Evolutionary conservation across 2,888 invertebrate genomes (phyloP), one percentile per base, ranked within the genome.

Genomic region (Melieria picta): DNA sequence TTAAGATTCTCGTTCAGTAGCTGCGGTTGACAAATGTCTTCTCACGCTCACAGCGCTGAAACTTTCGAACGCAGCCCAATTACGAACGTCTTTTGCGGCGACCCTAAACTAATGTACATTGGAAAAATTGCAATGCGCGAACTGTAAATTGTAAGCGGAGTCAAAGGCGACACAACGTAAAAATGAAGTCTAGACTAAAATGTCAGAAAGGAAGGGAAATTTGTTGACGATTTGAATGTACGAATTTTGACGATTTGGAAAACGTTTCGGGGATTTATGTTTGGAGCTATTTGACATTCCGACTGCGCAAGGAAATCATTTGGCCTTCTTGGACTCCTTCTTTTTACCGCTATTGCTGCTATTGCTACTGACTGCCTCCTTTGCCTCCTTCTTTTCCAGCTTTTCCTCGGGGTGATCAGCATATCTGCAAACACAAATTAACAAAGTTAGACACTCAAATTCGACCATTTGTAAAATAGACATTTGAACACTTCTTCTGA

Each of bases 401-500:
- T 79, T 90, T 85, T 85, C 86, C 70, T 87, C 86, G 42, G 92
- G 91, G 85, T 91, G 90, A 86, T 93, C 93, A 85, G 93, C 92
- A 83, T 93, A 93, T 65, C 92, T 92, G 80, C 65, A 86, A 84
- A 64, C 75, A 75, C 77, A 75, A 77, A 60, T 16, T 46, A 46
- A 73, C 3, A 16, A 47, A 13, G 55, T 58, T 7, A 16, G 45
- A 30, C 11, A 11, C 47, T 30, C 9, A 30, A 9, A 13, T 57
- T 10, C 9, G 52, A 10, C 46, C 4, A 62, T 42, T 56, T 43
- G 56, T 42, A 58, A 60, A 16, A 43, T 9, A 64, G n/a, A 7
- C n/a, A 62, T 16, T 16, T 16, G 2, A 16, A 16, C 16, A 16
- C 2, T 16, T 16, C 2, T 16, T 16, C 16, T 16, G 16, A 16